Conservation (phyloP, 1,140 invertebrate genomes). For the Ostrea edulis region DNA sequence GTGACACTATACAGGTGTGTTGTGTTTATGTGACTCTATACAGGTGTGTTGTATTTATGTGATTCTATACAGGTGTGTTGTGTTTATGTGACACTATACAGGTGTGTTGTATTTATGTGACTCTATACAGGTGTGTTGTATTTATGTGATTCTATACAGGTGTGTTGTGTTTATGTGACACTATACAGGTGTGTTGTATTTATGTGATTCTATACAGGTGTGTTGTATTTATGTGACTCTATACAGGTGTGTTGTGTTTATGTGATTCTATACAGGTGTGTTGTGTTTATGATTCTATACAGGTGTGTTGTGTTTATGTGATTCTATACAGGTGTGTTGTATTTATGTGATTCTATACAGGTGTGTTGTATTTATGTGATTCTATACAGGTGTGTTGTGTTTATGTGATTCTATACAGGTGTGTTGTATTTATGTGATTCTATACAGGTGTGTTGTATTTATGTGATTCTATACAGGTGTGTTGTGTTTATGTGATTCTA, state of each 20-base stretch:
- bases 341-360: background rate
- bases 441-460: background rate
- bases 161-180: background rate
- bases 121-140: background rate
- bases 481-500: no score
- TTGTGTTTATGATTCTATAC: background rate
- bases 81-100: no score
- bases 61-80: background rate
- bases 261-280: background rate
- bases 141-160: background rate
- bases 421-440: no score
- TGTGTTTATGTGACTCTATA: no score
- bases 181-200: no score
- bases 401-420: no score
- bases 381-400: background rate
- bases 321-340: no score
- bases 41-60: background rate
- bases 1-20: no score
- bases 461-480: no score
- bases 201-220: background rate
- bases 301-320: background rate
- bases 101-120: no score
- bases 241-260: no score
- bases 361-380: background rate
- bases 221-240: conserved; percentile 71